These are phyloP conservation scores for Cynoglossus semilaevis DNA, from an alignment of 2,113 vertebrate species.

Conservation along the genomic window DNA sequence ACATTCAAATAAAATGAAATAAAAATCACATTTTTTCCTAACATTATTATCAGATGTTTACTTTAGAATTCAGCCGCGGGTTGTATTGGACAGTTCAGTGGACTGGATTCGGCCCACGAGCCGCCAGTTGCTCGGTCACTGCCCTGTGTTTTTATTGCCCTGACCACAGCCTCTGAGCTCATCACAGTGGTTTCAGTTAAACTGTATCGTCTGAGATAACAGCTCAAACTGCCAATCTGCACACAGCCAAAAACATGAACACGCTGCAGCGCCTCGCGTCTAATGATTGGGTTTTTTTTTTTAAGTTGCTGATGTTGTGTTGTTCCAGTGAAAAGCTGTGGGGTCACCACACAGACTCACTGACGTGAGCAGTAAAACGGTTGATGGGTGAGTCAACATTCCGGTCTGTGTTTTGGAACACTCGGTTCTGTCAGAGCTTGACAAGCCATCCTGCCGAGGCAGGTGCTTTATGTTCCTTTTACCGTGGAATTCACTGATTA, in stretches of 20 bases:
- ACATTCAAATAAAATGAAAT: too few species aligned
- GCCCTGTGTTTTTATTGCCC: too few species aligned
- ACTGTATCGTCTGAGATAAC: too few species aligned
- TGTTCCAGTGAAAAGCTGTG: conserved; percentile 13
- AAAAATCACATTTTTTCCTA: too few species aligned
- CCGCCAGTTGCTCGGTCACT: too few species aligned
- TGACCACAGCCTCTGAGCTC: too few species aligned
- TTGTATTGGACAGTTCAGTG: too few species aligned
- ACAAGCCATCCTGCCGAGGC: conserved; percentile 48
- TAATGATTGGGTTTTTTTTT: conserved; percentile 1
- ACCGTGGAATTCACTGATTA: conserved; percentile 70
- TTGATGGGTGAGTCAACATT: conserved; percentile 42
- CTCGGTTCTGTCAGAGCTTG: conserved; percentile 39
- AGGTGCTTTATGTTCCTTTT: conserved; percentile 68
- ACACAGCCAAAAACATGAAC: not conserved
- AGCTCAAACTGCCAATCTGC: not conserved
- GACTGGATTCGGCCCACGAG: too few species aligned
- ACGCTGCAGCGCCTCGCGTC: not conserved
- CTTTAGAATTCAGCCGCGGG: too few species aligned
- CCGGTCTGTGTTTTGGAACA: conserved; percentile 44
- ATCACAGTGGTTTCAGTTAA: too few species aligned
- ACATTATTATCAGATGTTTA: too few species aligned
- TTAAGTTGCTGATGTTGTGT: conserved; percentile 1
- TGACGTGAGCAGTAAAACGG: conserved; percentile 45
- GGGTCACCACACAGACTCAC: conserved; percentile 34